phyloP scores from a whole-genome alignment of 2,888 invertebrate species.

The Scaptomyza parva region DNA sequence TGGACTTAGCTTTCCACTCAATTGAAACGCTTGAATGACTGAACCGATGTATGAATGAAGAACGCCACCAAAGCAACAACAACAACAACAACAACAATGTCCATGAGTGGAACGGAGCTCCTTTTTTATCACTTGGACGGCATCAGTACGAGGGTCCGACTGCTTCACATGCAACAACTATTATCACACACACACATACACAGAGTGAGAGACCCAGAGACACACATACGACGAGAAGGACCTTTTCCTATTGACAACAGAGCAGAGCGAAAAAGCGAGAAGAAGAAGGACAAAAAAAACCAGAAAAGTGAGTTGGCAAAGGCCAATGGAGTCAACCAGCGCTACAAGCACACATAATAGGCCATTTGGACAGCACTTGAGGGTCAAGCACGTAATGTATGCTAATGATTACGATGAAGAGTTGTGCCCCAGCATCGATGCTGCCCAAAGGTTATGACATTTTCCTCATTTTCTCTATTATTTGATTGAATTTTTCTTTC shows the following conservation, averaged over 20 bases:
- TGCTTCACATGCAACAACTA: conserved; percentile 51
- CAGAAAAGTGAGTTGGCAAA: conserved; percentile 47
- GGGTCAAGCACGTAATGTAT: conserved; percentile 71
- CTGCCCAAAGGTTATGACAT: conserved; percentile 33
- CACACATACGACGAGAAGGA: conserved; percentile 30
- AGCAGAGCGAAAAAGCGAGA: conserved; percentile 2
- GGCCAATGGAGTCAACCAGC: conserved; percentile 66
- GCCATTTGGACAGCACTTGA: conserved; percentile 71
- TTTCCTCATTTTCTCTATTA: conserved; percentile 23
- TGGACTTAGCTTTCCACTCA: conserved; percentile 71
- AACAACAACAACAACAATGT: conserved; percentile 54
- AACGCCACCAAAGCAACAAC: conserved; percentile 40
- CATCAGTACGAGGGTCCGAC: conserved; percentile 46
- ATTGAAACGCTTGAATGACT: conserved; percentile 74
- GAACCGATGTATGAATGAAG: conserved; percentile 62
- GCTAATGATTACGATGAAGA: conserved; percentile 72
- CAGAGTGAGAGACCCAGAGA: conserved; percentile 43
- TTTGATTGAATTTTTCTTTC: conserved; percentile 26
- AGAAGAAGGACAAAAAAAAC: conserved; percentile 6
- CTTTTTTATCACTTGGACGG: conserved; percentile 55
- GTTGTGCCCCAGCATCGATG: conserved; percentile 45
- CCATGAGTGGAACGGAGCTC: conserved; percentile 28
- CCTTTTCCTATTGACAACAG: conserved; percentile 41
- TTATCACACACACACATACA: conserved; percentile 48
- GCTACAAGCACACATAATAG: conserved; percentile 72